Base-by-base conservation (phyloP, 2,888 invertebrate species). In the Macaria notata region DNA sequence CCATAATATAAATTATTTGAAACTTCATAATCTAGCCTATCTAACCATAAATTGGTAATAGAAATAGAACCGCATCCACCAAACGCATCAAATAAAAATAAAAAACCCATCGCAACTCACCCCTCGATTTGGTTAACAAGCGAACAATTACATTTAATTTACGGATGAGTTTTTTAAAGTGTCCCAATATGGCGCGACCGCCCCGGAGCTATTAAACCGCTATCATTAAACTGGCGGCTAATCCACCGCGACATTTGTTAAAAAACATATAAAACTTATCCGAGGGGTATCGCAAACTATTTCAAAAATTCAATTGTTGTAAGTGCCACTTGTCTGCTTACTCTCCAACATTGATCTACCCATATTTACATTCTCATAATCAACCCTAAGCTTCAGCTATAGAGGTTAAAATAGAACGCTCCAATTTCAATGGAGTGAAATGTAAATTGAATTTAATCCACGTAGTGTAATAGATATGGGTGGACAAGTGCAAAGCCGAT, bases 101-200 rank as follows among this genome's bases (percentile, higher is more conserved):
- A 62, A 72, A 70, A 73, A 62, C 56, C 19, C 41, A 57, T 43
- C 62, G 29, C 43, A 38, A 39, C 55, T 61, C 72, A 66, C 76
- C 77, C 82, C 81, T 81, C 73, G 72, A 69, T 69, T 75, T 75
- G 73, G 78, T 78, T 88, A 88, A 89, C 89, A 76, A 89, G 85
- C 84, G 87, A 89, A 92, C 92, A 92, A 92, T 92, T 89, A 90
- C 86, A 86, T 91, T 91, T 90, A 91, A 91, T 92, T 92, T 86
- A 84, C 81, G 73, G 79, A 86, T 82, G 83, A 81, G 85, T 86
- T 88, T 85, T 89, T 89, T 88, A 86, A 88, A 88, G 87, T 84
- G 81, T 74, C 74, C 83, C 87, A 85, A 83, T 85, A 84, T 84
- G 84, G 84, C 61, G 61, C 58, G 61, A 67, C 73, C 76, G 68